Evolutionary conservation across 2,113 vertebrate species (phyloP), one percentile per base, ranked within the genome.

Genomic region (Microtus montanus): DNA sequence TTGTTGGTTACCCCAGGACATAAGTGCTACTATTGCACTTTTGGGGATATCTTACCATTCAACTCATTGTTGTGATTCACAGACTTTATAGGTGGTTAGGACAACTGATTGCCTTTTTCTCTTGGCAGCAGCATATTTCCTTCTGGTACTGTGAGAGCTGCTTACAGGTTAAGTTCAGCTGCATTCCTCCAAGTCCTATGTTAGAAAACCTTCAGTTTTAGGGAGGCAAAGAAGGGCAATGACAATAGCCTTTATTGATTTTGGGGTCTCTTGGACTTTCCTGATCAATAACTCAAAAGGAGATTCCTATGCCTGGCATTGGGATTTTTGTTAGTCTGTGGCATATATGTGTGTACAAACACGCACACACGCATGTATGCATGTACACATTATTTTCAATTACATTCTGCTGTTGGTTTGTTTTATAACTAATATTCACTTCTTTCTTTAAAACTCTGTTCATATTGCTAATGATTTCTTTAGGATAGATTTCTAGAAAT

Each of bases 401-500:
- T 74, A 73, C 12, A n/a, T 90, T 96, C 90, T 90, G 85, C 5
- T 54, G 41, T 88, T 64, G 5, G 44, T 80, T 75, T 94, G 38
- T 89, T 96, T 87, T 73, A 73, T 80, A 68, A 77, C 9, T 77
- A 77, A n/a, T 41, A 49, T 64, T 6, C 8, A 54, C 2, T 77
- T 87, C 17, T 71, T 96, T 68, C 3, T 66, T 92, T 38, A 73
- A 63, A 83, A 33, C 35, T 92, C 47, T 91, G 30, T 66, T 68
- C 17, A 82, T 71, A 44, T 90, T 52, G 47, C 52, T 75, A 79
- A 5, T 74, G 87, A 83, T 92, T 89, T 93, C 44, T 44, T 82
- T 95, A n/a, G 28, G 28, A 41, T 87, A 86, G 49, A 89, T 91
- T 95, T 82, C 33, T 71, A 71, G 61, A 93, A 87, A 71, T 95